Percentiles rank a stretch among this genome's conserved stretches.
Evolutionary conservation across 2,888 invertebrate species (phyloP).

Genomic region (Cheilosia scutellata): DNA sequence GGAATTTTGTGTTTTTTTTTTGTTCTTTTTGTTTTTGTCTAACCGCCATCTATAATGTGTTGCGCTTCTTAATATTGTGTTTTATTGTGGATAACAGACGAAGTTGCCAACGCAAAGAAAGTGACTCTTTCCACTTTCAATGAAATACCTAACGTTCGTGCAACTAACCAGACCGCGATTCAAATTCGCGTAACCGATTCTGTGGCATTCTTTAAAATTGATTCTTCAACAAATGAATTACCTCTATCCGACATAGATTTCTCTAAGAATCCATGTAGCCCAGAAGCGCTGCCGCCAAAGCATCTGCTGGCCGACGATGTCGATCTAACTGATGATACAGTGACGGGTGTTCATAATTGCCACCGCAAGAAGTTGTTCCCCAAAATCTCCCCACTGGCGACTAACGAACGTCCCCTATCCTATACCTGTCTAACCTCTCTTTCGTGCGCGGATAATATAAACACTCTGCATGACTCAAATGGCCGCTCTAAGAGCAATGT

Average conservation of each 20-base stretch:
- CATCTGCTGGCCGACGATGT: conserved; percentile 51
- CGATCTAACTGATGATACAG: conserved; percentile 23
- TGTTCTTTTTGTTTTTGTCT: conserved; percentile 1
- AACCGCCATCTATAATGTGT: conserved; percentile 40
- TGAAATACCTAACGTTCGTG: conserved; percentile 77
- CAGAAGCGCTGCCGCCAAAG: conserved; percentile 77
- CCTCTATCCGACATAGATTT: conserved; percentile 87
- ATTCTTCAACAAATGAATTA: conserved; percentile 89
- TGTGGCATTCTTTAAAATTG: conserved; percentile 82
- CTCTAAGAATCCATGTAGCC: conserved; percentile 81
- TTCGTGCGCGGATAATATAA: conserved; percentile 54
- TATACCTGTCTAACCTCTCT: conserved; percentile 80
- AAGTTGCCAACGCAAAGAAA: conserved; percentile 5
- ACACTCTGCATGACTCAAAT: conserved; percentile 40
- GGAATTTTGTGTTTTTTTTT: background rate
- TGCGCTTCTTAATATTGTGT: conserved; percentile 76
- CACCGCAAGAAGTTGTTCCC: conserved; percentile 80
- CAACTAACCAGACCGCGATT: conserved; percentile 75
- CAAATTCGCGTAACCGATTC: conserved; percentile 81
- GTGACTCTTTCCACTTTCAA: conserved; percentile 73
- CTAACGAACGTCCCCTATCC: conserved; percentile 83
- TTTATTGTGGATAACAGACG: conserved; percentile 59
- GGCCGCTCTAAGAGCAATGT: conserved; percentile 57
- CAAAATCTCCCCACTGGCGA: conserved; percentile 85
- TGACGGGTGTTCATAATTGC: conserved; percentile 26